A percentile compares a stretch with the other conserved stretches of the same genome.
phyloP scores from a whole-genome alignment of 2,113 vertebrate genomes.

The Rhagologus leucostigma region DNA sequence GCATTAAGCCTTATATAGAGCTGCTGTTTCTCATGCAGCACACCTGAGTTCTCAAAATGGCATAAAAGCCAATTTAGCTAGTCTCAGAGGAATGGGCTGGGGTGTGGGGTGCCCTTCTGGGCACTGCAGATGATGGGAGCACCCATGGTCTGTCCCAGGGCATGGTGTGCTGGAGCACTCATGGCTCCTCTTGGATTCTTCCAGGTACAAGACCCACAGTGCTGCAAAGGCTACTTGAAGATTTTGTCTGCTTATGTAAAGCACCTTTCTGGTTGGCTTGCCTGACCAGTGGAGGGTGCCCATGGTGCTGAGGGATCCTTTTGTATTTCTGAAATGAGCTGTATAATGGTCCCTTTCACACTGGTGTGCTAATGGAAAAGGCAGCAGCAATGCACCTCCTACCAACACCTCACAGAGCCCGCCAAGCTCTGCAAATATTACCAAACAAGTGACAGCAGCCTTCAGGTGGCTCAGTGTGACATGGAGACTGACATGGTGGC shows the following conservation, averaged over 20 bases:
- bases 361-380: not conserved
- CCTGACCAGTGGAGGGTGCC: not conserved
- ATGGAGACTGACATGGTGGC: rapidly evolving
- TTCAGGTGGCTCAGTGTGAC: not conserved
- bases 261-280: not conserved
- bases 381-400: rapidly evolving
- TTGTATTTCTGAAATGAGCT: not conserved
- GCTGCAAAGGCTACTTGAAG: not conserved
- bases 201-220: not conserved
- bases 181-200: not conserved
- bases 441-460: not conserved
- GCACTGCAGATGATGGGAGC: not conserved
- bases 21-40: not conserved
- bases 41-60: not conserved
- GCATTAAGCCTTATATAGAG: not conserved
- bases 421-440: not conserved
- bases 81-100: not conserved
- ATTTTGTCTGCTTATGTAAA: not conserved
- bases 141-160: not conserved
- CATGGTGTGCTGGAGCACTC: not conserved
- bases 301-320: not conserved
- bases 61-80: not conserved
- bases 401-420: not conserved
- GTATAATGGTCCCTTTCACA: not conserved
- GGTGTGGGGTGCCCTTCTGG: not conserved